Evolutionary conservation across 2,797 vertebrate genomes (phyloP).

Genomic region (Neosalanx taihuensis): DNA sequence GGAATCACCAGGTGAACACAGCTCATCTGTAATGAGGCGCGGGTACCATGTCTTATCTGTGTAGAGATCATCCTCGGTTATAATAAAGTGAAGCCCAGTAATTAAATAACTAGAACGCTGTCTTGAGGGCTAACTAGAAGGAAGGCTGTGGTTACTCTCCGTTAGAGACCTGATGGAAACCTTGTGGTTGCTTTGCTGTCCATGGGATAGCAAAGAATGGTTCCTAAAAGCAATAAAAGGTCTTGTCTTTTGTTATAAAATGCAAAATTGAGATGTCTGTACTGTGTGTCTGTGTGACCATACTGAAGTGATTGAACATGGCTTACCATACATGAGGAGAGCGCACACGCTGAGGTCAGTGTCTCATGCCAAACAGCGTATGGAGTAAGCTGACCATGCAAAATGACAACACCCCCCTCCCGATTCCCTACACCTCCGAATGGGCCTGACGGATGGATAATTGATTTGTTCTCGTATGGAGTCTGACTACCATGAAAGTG

Average conservation of each 20-base stretch:
- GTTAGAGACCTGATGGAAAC: background rate
- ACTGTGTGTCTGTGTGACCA: background rate
- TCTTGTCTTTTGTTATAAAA: no score
- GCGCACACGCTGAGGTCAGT: constrained; percentile 6
- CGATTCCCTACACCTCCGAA: constrained; percentile 4
- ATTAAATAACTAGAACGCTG: constrained; percentile 1
- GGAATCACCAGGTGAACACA: no score
- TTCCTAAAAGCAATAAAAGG: no score
- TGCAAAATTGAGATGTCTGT: no score
- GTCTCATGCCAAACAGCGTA: constrained; percentile 3
- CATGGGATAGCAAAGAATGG: no score
- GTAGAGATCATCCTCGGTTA: background rate
- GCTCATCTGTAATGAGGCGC: background rate
- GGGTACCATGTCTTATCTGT: background rate
- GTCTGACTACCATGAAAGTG: constrained; percentile 36
- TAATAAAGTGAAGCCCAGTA: background rate
- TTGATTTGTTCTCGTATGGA: constrained; percentile 43
- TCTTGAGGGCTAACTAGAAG: background rate
- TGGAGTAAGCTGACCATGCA: constrained; percentile 42
- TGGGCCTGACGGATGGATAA: constrained; percentile 17
- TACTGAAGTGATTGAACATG: background rate
- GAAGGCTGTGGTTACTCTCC: background rate
- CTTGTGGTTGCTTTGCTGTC: no score
- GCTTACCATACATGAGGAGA: constrained; percentile 10
- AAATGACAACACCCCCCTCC: constrained; percentile 17